A percentile compares a stretch with the other conserved stretches of the same genome.
phyloP scores from a whole-genome alignment of 2,888 invertebrate species.

The Schizaphis graminum region DNA sequence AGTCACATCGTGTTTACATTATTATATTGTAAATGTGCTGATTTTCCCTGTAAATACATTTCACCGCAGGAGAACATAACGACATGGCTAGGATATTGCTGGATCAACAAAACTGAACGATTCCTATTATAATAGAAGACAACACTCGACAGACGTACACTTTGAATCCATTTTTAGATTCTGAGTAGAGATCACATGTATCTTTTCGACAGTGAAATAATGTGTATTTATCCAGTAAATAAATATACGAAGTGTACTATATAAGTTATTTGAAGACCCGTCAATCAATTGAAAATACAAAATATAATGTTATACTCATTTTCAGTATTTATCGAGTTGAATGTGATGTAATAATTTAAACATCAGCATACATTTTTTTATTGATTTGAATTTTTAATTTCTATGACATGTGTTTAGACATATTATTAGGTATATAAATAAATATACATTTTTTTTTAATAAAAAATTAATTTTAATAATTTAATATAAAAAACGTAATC shows the following conservation, averaged over 20 bases:
- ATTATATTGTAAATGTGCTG: conserved; percentile 4
- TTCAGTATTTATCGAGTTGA: neutral
- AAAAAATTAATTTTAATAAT: neutral
- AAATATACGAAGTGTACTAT: neutral
- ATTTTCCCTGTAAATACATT: neutral
- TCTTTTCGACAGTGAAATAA: neutral
- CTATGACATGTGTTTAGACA: neutral
- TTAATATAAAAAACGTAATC: neutral
- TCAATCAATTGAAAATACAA: neutral
- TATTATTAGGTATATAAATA: neutral
- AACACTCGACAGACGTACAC: neutral
- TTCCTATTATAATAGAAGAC: conserved; percentile 12
- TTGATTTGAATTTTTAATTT: neutral
- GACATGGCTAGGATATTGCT: neutral
- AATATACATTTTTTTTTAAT: neutral
- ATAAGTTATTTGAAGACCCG: neutral
- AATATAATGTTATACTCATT: neutral
- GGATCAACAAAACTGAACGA: conserved; percentile 1
- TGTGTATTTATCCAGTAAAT: conserved; percentile 4
- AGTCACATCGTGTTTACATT: neutral
- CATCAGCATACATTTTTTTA: neutral
- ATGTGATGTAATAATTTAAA: neutral
- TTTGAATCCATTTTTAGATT: neutral
- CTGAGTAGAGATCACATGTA: neutral
- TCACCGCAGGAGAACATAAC: conserved; percentile 1